These are phyloP conservation scores for Callopanchax toddi DNA, from an alignment of 2,113 vertebrate species.

Conservation along the genomic window DNA sequence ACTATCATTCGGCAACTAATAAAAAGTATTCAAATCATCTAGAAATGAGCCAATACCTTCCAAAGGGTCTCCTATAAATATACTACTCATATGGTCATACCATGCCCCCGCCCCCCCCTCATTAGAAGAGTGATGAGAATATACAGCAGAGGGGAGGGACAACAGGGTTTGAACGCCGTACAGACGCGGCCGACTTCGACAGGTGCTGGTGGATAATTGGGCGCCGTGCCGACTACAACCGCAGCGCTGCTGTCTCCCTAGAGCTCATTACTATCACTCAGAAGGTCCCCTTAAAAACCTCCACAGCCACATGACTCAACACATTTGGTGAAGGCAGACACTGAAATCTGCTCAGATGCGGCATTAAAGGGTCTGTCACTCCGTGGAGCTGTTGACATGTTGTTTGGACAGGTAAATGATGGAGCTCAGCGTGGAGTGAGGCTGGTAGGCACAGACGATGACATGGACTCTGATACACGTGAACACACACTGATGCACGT, in stretches of 20 bases:
- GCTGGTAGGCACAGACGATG: not conserved
- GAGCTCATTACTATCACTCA: slow-evolving; percentile 78
- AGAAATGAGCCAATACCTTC: not conserved
- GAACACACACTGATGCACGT: too few relatives aligned
- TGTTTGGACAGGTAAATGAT: slow-evolving; percentile 53
- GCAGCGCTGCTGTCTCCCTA: slow-evolving; percentile 59
- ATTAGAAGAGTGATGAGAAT: slow-evolving; percentile 39
- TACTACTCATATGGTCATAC: not conserved
- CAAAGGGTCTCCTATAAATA: slow-evolving; percentile 7
- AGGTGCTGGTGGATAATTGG: slow-evolving; percentile 77
- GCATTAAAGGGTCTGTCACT: slow-evolving; percentile 41
- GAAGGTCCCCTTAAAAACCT: slow-evolving; percentile 45
- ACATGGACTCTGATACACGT: slow-evolving; percentile 1
- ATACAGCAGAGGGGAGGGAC: slow-evolving; percentile 35
- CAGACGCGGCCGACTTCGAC: slow-evolving; percentile 59
- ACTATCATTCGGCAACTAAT: not conserved
- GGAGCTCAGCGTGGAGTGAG: slow-evolving; percentile 9
- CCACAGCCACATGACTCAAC: slow-evolving; percentile 29
- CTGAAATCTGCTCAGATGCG: slow-evolving; percentile 32
- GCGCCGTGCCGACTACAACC: slow-evolving; percentile 53
- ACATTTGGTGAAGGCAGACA: slow-evolving; percentile 22
- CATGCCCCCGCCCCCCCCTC: slow-evolving; percentile 24
- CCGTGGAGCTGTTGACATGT: slow-evolving; percentile 13
- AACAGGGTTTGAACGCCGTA: slow-evolving; percentile 39
- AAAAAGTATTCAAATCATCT: not conserved